Base-by-base conservation (phyloP, 2,888 invertebrate genomes). In the Caenorhabditis uteleia region DNA sequence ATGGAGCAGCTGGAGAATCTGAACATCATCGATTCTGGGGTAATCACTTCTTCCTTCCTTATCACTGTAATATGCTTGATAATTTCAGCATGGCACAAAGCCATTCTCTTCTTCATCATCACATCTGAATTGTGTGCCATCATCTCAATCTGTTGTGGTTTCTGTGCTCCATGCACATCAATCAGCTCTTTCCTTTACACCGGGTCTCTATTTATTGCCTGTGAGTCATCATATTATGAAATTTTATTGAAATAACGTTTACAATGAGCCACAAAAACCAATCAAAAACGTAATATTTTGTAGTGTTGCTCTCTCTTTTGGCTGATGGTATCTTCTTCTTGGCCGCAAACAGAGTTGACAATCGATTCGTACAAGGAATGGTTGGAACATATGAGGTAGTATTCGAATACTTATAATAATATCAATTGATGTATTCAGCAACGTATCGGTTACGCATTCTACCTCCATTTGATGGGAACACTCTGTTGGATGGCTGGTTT, bases 11-110 rank as follows among this genome's bases (percentile, higher is more conserved):
- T 34, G 81, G 81, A 44, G 81, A 81, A 62, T 72, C 75, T 10
- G 81, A 81, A 47, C 81, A 81, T 61, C 81, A 81, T 49, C 56
- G 70, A 57, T 81, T 81, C 70, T 80, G 80, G 81, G 70, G 75
- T 74, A 29, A 31, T 29, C 12, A 10, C 39, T 20, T 39, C 10
- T 39, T 39, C 16, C 16, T 12, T n/a, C 4, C 7, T 16, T 33
- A 46, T 8, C 10, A 8, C 33, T 46, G n/a, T 5, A 34, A n/a
- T 8, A 34, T 12, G 8, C 34, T 5, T 5, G 4, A 18, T 42
- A 18, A 10, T 68, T 73, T 48, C 56, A 75, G 78, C 70, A 10
- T 81, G 81, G 81, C 79, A 81, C 64, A 81, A 81, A 57, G 74
- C 74, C n/a, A 73, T 81, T 34, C 76, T 81, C 40, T 79, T 79